Evolutionary conservation across 2,888 invertebrate genomes (phyloP), one percentile per base, ranked within the genome.

Genomic region (Criorhina ranunculi): DNA sequence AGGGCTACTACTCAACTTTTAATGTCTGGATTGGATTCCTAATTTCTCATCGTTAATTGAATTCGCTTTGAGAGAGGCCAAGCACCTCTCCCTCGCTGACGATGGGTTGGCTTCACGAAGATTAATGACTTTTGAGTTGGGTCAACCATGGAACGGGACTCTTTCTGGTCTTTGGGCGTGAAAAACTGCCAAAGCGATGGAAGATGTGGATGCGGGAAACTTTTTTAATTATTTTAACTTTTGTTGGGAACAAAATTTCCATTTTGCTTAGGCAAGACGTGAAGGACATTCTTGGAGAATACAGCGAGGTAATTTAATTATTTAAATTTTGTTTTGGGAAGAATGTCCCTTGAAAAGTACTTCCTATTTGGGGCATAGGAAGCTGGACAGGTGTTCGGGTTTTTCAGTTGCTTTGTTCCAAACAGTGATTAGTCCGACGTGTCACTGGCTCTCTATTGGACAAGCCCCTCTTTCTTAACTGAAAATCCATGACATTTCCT

Each of bases 1-100:
- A 8, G 31, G 15, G 53, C n/a, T 69, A 59, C 49, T 64, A 77
- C 57, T 67, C 24, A 62, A 40, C 62, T 62, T n/a, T n/a, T 37
- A 78, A 70, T 70, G 78, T 57, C 72, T 72, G 66, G 51, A 72
- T 79, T 73, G 72, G 46, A 70, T 62, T 70, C 57, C 70, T 66
- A 82, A 77, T 76, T 70, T 72, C 66, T 70, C 37, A 53, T 64
- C 81, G 69, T 72, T 77, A 82, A 82, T 82, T 76, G 70, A 76
- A 82, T 59, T 64, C 62, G 19, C 60, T 60, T 57, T 29, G 51
- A 44, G 66, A 55, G 55, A 40, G 33, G 60, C 72, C 72, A 60
- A 53, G 35, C 12, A 51, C 29, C 29, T 29, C 29, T 49, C 12
- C 15, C 12, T 8, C 1, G 24, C n/a, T n/a, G 5, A 24, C 5